A percentile compares a stretch with the other conserved stretches of the same genome.
phyloP scores from a whole-genome alignment of 1,140 invertebrate genomes.

The Eupristina koningsbergeri region DNA sequence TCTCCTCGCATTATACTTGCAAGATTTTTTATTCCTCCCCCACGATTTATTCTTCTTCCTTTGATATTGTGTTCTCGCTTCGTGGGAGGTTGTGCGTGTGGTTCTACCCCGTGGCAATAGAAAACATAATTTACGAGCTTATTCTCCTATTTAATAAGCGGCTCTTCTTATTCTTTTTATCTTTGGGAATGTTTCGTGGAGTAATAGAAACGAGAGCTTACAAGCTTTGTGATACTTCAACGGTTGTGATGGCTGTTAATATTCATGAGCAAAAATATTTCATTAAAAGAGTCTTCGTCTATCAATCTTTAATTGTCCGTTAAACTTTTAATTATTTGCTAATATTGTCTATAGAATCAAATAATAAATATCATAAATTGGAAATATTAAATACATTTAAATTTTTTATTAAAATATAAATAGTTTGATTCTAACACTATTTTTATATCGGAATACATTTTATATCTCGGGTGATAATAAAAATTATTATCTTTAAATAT shows the following conservation, averaged over 20 bases:
- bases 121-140: slow-evolving; percentile 41
- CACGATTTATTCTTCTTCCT: slow-evolving; percentile 1
- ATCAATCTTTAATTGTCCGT: neutral
- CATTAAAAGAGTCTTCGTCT: neutral
- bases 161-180: slow-evolving; percentile 17
- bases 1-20: slow-evolving; percentile 35
- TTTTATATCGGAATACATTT: neutral
- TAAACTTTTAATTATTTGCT: neutral
- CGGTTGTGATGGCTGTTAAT: slow-evolving; percentile 1
- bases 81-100: neutral
- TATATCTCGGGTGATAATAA: neutral
- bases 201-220: slow-evolving; percentile 1
- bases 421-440: neutral
- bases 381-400: neutral
- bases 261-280: slow-evolving; percentile 2
- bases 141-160: slow-evolving; percentile 8
- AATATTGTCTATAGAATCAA: neutral
- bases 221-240: neutral
- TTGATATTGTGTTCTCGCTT: slow-evolving; percentile 30
- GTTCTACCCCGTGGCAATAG: slow-evolving; percentile 36
- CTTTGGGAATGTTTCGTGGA: neutral
- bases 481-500: neutral
- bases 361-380: too few species aligned
- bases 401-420: neutral
- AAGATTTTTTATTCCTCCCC: slow-evolving; percentile 30